These are phyloP conservation scores for Neoseiulus cucumeris DNA, from an alignment of 1,140 invertebrate species.

Conservation along the genomic window DNA sequence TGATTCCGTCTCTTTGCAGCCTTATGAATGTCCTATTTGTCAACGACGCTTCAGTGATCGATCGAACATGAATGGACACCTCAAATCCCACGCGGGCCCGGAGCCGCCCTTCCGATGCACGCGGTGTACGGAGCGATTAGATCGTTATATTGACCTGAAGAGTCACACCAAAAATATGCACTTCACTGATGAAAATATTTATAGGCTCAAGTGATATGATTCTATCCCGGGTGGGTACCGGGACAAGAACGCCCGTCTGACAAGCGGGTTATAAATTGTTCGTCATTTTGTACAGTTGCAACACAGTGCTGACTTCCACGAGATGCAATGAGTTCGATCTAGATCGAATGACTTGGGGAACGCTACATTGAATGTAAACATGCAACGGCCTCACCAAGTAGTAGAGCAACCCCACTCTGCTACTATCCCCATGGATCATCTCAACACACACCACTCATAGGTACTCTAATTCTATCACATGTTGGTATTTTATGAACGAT, in stretches of 20 bases:
- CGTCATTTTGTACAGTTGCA: too few species aligned
- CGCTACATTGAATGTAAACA: too few species aligned
- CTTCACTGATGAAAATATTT: slow-evolving; percentile 3
- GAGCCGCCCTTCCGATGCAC: slow-evolving; percentile 3
- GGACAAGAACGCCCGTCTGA: too few species aligned
- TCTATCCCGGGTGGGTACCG: too few species aligned
- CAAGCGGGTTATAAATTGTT: too few species aligned
- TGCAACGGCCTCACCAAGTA: too few species aligned
- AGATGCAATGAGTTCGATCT: too few species aligned
- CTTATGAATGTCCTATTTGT: slow-evolving; percentile 5
- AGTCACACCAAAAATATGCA: slow-evolving; percentile 1
- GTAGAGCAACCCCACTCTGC: background rate
- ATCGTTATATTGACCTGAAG: background rate
- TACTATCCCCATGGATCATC: background rate
- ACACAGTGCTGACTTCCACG: too few species aligned
- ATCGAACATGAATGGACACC: slow-evolving; percentile 5
- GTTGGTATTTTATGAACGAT: too few species aligned
- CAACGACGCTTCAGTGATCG: slow-evolving; percentile 3
- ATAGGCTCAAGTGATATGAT: background rate
- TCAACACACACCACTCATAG: too few species aligned
- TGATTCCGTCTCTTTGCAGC: background rate
- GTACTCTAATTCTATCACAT: too few species aligned
- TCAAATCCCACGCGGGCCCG: background rate
- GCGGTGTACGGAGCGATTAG: background rate
- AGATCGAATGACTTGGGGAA: too few species aligned